Evolutionary conservation across 37 sponge, comb jelly and placozoan species (phyloP).

Genomic region (Corticium candelabrum): DNA sequence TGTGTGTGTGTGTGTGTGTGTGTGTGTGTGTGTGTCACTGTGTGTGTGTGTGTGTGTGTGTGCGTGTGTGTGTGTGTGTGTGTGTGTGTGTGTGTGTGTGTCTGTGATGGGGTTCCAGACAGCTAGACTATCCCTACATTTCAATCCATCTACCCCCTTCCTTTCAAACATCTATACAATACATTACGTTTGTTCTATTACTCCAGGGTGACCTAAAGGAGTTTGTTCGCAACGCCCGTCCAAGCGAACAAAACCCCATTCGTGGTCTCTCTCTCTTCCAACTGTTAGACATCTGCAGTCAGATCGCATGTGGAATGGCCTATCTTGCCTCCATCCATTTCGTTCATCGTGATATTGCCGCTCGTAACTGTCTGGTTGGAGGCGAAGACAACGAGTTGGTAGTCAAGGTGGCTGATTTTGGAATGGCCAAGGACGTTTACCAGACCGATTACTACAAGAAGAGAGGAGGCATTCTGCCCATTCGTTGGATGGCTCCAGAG

Average conservation of each 20-base stretch:
- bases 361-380: neutral
- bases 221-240: neutral
- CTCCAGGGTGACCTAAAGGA: neutral
- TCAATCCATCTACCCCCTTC: no score
- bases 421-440: neutral
- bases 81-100: no score
- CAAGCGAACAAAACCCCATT: neutral
- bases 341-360: constrained; percentile 1
- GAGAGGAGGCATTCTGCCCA: neutral
- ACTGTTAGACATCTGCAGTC: neutral
- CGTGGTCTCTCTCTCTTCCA: neutral
- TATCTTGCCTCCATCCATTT: neutral
- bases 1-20: no score
- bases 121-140: no score
- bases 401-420: neutral
- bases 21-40: no score
- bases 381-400: neutral
- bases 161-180: no score
- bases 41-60: no score
- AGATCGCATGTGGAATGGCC: neutral
- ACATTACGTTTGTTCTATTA: no score
- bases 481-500: neutral
- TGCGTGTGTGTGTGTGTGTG: no score
- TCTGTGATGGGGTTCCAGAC: no score
- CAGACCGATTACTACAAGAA: neutral